Conservation (phyloP, 2,797 vertebrate species). For the Neomorphus geoffroyi region DNA sequence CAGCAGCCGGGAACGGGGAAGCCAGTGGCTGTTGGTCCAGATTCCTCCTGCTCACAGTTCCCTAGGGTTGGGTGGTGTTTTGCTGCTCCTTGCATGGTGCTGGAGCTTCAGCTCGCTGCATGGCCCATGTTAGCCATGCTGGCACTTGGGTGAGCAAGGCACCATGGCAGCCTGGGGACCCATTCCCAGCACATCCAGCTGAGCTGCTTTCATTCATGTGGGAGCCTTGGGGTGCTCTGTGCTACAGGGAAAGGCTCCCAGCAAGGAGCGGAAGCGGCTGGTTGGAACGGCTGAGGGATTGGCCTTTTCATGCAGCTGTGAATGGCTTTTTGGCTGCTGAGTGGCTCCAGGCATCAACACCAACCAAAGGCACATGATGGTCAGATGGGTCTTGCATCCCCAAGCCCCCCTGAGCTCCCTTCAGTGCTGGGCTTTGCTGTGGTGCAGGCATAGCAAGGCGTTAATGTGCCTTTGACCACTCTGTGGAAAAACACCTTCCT, state of each 20-base stretch:
- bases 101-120: fast-evolving
- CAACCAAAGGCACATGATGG: conserved; percentile 39
- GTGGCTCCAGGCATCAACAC: conserved; percentile 45
- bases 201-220: fast-evolving
- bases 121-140: fast-evolving
- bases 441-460: fast-evolving
- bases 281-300: not conserved
- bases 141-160: not conserved
- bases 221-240: not conserved
- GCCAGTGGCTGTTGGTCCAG: fast-evolving
- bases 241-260: not conserved
- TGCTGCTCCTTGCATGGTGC: fast-evolving
- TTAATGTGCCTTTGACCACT: not conserved
- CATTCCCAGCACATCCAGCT: fast-evolving
- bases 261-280: not conserved
- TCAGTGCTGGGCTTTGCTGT: fast-evolving
- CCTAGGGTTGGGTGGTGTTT: fast-evolving
- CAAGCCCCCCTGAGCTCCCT: not conserved
- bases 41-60: not conserved
- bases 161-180: not conserved
- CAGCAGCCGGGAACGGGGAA: not conserved
- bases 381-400: not conserved
- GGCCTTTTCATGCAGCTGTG: not conserved
- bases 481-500: fast-evolving
- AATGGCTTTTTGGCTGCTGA: conserved; percentile 22